These are phyloP conservation scores for Diadophis punctatus DNA, from an alignment of 2,113 vertebrate genomes.

Conservation along the genomic window DNA sequence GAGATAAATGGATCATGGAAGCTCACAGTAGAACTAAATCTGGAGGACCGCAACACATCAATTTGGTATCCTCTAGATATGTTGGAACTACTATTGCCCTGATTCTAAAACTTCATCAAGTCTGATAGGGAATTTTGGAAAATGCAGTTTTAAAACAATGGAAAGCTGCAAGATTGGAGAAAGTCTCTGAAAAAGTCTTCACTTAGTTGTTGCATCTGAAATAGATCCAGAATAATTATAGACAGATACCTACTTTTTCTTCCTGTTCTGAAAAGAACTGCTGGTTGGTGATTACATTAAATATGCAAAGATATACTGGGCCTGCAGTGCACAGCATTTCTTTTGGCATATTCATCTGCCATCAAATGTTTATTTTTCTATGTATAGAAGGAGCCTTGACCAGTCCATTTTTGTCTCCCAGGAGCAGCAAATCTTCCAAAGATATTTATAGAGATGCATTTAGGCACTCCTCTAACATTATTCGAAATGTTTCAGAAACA, in stretches of 20 bases:
- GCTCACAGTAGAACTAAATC: not conserved
- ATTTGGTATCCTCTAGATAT: not conserved
- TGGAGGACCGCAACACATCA: not conserved
- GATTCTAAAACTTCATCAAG: not conserved
- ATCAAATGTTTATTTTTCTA: not conserved
- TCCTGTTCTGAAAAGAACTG: not conserved
- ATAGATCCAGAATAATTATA: not conserved
- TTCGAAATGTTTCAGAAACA: not conserved
- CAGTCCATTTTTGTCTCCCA: not conserved
- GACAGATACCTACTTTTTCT: not conserved
- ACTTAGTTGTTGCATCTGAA: not conserved
- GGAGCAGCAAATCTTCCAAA: not conserved
- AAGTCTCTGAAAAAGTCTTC: not conserved
- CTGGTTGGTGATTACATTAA: constrained; percentile 11
- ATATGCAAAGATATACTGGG: constrained; percentile 14
- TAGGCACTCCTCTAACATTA: not conserved
- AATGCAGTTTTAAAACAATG: not conserved
- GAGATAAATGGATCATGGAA: not conserved
- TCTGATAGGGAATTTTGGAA: not conserved
- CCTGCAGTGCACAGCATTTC: not conserved
- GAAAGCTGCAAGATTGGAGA: not conserved
- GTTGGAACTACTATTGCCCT: not conserved
- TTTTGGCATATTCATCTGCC: not conserved
- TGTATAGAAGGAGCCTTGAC: not conserved
- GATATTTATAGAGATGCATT: not conserved